Evolutionary conservation across 2,797 vertebrate genomes (phyloP).

Genomic region (Crax fasciolata): DNA sequence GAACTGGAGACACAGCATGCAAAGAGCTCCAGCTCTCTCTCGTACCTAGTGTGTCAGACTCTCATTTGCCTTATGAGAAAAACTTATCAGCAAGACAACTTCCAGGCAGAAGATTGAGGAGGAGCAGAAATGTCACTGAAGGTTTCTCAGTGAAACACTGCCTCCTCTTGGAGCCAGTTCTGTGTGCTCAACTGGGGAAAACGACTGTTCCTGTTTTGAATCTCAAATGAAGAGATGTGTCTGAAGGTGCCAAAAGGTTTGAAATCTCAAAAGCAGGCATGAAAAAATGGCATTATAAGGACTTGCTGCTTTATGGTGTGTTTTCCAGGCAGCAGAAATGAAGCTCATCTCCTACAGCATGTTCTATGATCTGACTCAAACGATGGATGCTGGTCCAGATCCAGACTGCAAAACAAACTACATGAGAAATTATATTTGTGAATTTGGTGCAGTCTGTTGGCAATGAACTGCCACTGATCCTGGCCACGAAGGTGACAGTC

Average conservation of each 20-base stretch:
- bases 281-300: background rate
- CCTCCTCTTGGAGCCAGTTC: background rate
- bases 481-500: background rate
- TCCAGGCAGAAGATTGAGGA: background rate
- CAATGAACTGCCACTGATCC: background rate
- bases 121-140: background rate
- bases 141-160: background rate
- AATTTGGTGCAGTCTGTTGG: background rate
- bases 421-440: too few relatives aligned
- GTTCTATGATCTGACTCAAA: background rate
- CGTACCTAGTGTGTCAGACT: background rate
- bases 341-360: background rate
- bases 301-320: background rate
- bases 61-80: background rate
- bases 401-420: background rate
- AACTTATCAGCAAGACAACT: background rate
- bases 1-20: accelerated
- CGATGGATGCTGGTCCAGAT: background rate
- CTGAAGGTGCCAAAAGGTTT: background rate
- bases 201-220: accelerated
- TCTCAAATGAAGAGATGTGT: background rate
- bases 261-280: background rate
- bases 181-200: background rate
- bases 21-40: background rate
- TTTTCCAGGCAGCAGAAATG: background rate